Evolutionary conservation across 1,140 invertebrate species (phyloP).

Genomic region (Apis florea): DNA sequence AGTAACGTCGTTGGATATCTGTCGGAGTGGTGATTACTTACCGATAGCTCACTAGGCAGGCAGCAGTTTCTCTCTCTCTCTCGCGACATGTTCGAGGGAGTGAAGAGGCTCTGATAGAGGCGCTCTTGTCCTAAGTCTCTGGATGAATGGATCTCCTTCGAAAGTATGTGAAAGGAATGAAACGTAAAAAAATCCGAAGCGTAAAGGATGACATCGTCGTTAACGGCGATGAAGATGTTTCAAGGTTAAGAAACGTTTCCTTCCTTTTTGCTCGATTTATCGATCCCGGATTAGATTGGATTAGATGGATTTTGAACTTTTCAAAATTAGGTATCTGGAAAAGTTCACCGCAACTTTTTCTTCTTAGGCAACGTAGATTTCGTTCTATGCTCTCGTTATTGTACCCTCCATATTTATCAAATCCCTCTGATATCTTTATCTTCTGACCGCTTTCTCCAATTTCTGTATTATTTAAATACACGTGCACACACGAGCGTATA

Average conservation of each 20-base stretch:
- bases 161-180: neutral
- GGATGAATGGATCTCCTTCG: neutral
- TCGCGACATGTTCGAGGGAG: neutral
- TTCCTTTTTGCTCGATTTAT: neutral
- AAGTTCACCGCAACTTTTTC: too few relatives aligned
- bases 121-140: neutral
- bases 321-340: too few relatives aligned
- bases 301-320: neutral
- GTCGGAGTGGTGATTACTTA: slow-evolving; percentile 6
- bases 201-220: neutral
- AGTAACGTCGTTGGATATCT: slow-evolving; percentile 14
- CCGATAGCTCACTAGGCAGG: neutral
- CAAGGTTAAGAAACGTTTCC: neutral
- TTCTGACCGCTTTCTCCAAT: too few relatives aligned
- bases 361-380: too few relatives aligned
- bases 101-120: neutral
- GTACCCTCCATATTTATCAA: too few relatives aligned
- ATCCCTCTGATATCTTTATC: too few relatives aligned
- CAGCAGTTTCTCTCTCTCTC: neutral
- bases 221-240: neutral
- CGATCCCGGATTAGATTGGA: neutral
- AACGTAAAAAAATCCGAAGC: neutral
- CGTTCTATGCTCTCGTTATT: too few relatives aligned
- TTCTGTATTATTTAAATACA: too few relatives aligned
- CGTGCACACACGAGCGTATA: too few relatives aligned